phyloP scores from a whole-genome alignment of 1,140 invertebrate genomes.

The Chironomus striatipennis region DNA sequence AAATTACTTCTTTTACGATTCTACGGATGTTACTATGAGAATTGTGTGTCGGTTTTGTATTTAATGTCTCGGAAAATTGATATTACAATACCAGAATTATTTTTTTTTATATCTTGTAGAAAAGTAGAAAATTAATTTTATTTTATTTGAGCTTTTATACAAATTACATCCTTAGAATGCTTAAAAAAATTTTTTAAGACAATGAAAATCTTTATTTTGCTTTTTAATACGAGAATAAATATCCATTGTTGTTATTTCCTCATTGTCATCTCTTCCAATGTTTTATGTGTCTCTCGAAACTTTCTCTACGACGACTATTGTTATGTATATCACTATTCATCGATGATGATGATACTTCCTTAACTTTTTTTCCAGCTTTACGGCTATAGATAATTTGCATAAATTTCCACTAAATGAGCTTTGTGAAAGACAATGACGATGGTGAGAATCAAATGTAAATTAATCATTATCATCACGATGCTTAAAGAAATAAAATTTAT shows the following conservation, averaged over 20 bases:
- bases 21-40: not conserved
- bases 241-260: not conserved
- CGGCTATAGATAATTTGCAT: too few relatives aligned
- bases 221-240: constrained; percentile 6
- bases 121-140: constrained; percentile 19
- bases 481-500: too few relatives aligned
- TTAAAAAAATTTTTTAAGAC: not conserved
- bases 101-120: not conserved
- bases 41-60: not conserved
- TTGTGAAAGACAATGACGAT: too few relatives aligned
- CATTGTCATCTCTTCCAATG: not conserved
- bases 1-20: too few relatives aligned
- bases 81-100: constrained; percentile 2
- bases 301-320: not conserved
- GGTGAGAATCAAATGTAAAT: too few relatives aligned
- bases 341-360: too few relatives aligned
- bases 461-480: too few relatives aligned
- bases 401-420: too few relatives aligned
- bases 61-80: constrained; percentile 21
- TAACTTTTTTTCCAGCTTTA: too few relatives aligned
- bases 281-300: not conserved
- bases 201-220: not conserved
- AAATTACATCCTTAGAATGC: not conserved
- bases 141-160: not conserved
- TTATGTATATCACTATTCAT: not conserved